A percentile compares a stretch with the other conserved stretches of the same genome.
These are phyloP conservation scores for Phalacrocorax brasilianus DNA, from an alignment of 2,113 vertebrate species.

Conservation along the genomic window DNA sequence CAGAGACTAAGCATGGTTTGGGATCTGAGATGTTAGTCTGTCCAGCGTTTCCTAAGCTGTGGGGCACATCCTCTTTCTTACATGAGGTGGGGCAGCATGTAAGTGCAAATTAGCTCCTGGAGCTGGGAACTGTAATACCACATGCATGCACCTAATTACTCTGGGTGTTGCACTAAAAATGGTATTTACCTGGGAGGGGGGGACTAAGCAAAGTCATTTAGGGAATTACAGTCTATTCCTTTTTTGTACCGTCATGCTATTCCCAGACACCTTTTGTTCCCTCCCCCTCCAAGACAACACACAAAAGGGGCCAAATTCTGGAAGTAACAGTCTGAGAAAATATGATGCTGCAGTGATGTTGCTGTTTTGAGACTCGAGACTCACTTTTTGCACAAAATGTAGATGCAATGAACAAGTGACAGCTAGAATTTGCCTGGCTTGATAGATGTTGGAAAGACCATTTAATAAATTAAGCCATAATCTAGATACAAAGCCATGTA, in stretches of 20 bases:
- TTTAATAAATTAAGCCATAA: neutral
- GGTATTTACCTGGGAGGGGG: neutral
- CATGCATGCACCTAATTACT: neutral
- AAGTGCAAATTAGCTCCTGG: neutral
- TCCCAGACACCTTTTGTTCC: neutral
- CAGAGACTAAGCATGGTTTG: too few relatives aligned
- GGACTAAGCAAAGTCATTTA: neutral
- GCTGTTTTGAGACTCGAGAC: neutral
- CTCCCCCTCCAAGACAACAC: neutral
- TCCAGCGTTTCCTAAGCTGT: neutral
- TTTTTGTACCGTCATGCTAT: neutral
- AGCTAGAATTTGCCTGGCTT: neutral
- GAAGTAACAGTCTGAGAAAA: neutral
- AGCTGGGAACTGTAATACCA: neutral
- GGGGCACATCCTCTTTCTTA: neutral
- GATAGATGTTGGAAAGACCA: neutral
- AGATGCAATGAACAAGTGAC: neutral
- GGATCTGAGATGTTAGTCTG: neutral
- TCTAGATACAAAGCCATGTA: neutral
- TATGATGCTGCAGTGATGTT: neutral
- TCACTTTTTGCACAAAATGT: neutral
- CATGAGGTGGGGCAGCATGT: fast-evolving
- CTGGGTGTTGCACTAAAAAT: neutral
- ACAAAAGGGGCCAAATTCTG: neutral
- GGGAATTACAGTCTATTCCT: neutral